Percentiles rank a stretch among this genome's conserved stretches.
These are phyloP conservation scores for Cephalotes varians DNA, from an alignment of 2,888 invertebrate genomes.

Conservation along the genomic window DNA sequence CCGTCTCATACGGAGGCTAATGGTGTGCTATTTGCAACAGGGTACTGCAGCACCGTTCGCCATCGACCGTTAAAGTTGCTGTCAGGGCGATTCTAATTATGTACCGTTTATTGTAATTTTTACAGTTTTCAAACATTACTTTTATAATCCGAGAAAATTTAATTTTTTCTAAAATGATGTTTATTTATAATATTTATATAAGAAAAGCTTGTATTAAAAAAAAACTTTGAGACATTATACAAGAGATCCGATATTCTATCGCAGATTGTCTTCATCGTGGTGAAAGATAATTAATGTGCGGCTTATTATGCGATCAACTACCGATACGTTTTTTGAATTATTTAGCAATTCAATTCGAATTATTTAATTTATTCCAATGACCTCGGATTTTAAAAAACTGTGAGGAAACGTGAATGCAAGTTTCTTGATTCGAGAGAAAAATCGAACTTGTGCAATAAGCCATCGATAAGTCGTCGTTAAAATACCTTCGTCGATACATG, in stretches of 20 bases:
- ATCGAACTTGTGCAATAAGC: constrained; percentile 74
- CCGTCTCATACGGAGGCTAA: constrained; percentile 76
- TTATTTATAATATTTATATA: background rate
- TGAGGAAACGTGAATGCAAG: background rate
- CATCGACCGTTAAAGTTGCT: constrained; percentile 52
- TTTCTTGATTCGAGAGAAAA: constrained; percentile 50
- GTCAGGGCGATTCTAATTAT: constrained; percentile 41
- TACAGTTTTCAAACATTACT: constrained; percentile 6
- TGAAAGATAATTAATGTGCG: constrained; percentile 10
- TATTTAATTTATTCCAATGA: constrained; percentile 32
- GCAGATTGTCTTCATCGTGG: background rate
- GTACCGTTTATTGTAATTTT: constrained; percentile 6
- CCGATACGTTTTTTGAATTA: constrained; percentile 31
- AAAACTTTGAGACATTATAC: background rate
- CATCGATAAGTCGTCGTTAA: constrained; percentile 68
- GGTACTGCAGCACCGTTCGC: constrained; percentile 64
- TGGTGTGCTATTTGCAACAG: constrained; percentile 77
- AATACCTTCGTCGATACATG: constrained; percentile 54
- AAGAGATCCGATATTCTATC: background rate
- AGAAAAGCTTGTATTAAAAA: background rate
- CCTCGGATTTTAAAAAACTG: constrained; percentile 12
- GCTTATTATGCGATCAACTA: constrained; percentile 38
- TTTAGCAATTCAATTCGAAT: too few relatives aligned
- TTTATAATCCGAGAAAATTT: background rate
- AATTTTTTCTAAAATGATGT: background rate